Conservation (phyloP, 2,888 invertebrate genomes). For the Zygothrica quintamaculata region DNA sequence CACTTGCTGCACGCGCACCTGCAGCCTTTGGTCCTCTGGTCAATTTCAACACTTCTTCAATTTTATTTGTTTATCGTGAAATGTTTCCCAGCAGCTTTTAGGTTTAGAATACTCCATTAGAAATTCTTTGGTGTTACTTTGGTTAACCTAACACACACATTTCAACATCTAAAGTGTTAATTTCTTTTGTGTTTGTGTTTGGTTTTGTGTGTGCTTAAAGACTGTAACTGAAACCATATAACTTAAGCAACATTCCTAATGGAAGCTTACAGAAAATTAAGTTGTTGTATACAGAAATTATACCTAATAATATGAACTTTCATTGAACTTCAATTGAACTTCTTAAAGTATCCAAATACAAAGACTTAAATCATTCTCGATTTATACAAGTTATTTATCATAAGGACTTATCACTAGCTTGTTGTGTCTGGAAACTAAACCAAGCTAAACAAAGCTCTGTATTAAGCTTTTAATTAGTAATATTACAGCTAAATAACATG, state of each 20-base stretch:
- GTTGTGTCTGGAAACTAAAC: no score
- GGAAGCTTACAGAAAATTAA: constrained; percentile 18
- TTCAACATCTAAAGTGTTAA: constrained; percentile 12
- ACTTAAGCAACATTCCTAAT: constrained; percentile 28
- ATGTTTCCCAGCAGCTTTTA: constrained; percentile 41
- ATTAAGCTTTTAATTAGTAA: no score
- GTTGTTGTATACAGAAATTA: neutral
- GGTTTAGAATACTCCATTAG: constrained; percentile 11
- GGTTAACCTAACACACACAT: constrained; percentile 28
- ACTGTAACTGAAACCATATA: constrained; percentile 18
- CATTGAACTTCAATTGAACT: neutral
- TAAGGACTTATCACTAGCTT: no score
- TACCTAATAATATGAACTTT: neutral
- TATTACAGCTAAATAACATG: no score
- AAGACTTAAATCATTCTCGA: neutral
- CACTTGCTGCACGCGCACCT: constrained; percentile 21
- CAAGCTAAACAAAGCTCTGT: no score
- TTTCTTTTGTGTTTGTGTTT: neutral
- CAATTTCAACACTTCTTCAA: constrained; percentile 5
- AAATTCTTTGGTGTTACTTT: constrained; percentile 58
- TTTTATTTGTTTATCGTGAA: constrained; percentile 33
- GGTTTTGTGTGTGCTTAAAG: constrained; percentile 15
- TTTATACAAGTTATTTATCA: no score
- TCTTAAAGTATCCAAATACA: constrained; percentile 9
- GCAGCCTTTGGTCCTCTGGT: constrained; percentile 18